Percentiles rank a stretch among this genome's conserved stretches.
Conservation (phyloP, 2,113 vertebrate species). For the Centropristis striata region DNA sequence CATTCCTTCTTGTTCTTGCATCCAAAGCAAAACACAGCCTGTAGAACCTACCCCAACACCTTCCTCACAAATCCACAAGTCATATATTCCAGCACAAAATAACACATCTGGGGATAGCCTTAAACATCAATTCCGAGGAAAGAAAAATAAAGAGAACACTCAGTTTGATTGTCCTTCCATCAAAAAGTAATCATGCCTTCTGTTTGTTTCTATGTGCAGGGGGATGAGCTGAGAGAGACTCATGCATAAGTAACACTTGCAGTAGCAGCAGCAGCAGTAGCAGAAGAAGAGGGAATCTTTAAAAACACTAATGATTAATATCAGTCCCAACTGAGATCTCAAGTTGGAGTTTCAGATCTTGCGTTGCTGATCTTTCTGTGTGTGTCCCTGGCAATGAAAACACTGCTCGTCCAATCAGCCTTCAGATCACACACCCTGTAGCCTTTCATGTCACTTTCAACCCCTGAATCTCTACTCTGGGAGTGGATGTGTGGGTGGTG, state of each 20-base stretch:
- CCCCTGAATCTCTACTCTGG: conserved; percentile 38
- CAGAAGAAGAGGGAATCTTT: conserved; percentile 52
- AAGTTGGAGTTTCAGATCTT: conserved; percentile 27
- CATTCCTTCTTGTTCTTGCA: conserved; percentile 6
- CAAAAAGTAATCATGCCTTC: conserved; percentile 64
- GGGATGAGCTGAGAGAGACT: conserved; percentile 70
- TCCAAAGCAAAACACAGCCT: conserved; percentile 6
- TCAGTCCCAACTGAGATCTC: conserved; percentile 46
- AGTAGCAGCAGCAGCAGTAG: conserved; percentile 82
- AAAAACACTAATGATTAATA: conserved; percentile 57
- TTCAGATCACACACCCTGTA: conserved; percentile 52
- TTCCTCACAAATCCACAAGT: conserved; percentile 18
- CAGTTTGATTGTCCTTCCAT: conserved; percentile 72
- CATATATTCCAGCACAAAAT: conserved; percentile 12
- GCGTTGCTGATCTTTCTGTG: conserved; percentile 1
- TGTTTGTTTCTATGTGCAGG: conserved; percentile 59
- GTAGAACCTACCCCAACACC: neutral
- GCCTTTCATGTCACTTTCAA: conserved; percentile 36
- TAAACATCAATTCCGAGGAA: conserved; percentile 30
- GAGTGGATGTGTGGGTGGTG: conserved; percentile 21
- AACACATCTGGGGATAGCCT: conserved; percentile 20
- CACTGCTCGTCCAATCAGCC: conserved; percentile 30
- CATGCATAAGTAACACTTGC: conserved; percentile 88
- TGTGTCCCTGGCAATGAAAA: conserved; percentile 59
- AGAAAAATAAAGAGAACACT: conserved; percentile 6